Base-by-base conservation (phyloP, 2,113 vertebrate species). In the Cacatua alba region DNA sequence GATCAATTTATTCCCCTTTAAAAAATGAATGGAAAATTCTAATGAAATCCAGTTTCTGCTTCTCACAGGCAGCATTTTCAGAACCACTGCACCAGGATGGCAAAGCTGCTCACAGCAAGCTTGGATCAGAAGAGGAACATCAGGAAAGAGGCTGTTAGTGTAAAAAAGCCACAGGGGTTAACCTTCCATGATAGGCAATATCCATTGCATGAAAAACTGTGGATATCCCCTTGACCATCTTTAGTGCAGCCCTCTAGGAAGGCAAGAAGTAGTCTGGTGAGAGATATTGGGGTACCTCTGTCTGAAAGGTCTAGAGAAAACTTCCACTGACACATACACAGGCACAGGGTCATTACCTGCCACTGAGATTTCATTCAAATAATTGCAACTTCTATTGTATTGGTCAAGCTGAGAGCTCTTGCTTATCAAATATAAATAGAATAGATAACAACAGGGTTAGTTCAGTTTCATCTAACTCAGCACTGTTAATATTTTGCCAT, bases 401-500 rank as follows among this genome's bases (percentile, higher is more conserved):
- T 71, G 52, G 48, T 69, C 55, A 90, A 84, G 65, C 37, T 88
- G 78, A 82, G 69, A 91, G 63, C 33, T 65, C 81, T 93, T 94
- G 77, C 62, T 91, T 94, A 88, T 39, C 67, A 86, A 87, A 82
- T 52, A 88, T 41, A 78, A 87, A 82, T 17, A 75, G 28, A 65
- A 65, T 10, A 75, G 70, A 76, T 78, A 82, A 91, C 17, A 71
- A 94, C 7, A 59, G 68, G 51, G 90, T 94, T 93, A 92, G 71
- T 65, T 89, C 86, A 43, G 64, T 95, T 91, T 91, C 53, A 46
- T 91, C 92, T 91, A 83, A 82, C 60, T 92, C 65, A 74, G 52
- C 72, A 67, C 18, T 64, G 48, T 74, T 90, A 91, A 96, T 97
- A 82, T 93, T 82, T 95, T 92, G 75, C 82, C 93, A 79, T 94